Evolutionary conservation across 2,113 vertebrate genomes (phyloP), one percentile per base, ranked within the genome.

Genomic region (Eretmochelys imbricata): DNA sequence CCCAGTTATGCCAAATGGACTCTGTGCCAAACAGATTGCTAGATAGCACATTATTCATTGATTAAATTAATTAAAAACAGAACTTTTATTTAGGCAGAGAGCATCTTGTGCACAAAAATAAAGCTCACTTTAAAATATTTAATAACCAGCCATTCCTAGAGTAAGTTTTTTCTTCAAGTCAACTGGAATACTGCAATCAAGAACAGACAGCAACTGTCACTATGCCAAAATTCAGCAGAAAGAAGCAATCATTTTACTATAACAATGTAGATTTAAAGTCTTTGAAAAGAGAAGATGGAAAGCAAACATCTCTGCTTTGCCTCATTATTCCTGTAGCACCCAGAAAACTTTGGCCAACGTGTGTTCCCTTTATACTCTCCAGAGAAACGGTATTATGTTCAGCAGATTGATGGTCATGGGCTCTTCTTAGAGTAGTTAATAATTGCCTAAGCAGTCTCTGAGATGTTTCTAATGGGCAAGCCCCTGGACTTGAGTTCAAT

Each of bases 1-100:
- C 79, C 89, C 91, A 96, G 76, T 51, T 93, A 81, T 93, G 94
- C 93, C 96, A 97, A 96, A 90, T 1, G 53, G 95, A 86, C 92
- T 75, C 50, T 4, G 0, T 83, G 96, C 93, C 97, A 97, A 81
- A 48, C 76, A 95, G 79, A 95, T 46, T 96, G 93, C 94, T 96
- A 96, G 94, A 96, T 93, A 87, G 82, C 50, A 91, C 78, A 81
- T 88, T 93, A 96, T 83, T 93, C 96, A 92, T 51, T 8, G 87
- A 89, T 94, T 89, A 14, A 76, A 12, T 22, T 10, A 75, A 11
- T 46, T 12, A 76, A 76, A 76, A 76, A 76, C 24, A 91, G 90
- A 75, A 92, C 81, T 13, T 54, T 54, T 49, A 35, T 92, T 95
- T 76, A 94, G 50, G 85, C 75, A 95, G 49, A 31, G 91, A 59